Evolutionary conservation across 2,113 vertebrate species (phyloP), one percentile per base, ranked within the genome.

Genomic region (Mastomys coucha): DNA sequence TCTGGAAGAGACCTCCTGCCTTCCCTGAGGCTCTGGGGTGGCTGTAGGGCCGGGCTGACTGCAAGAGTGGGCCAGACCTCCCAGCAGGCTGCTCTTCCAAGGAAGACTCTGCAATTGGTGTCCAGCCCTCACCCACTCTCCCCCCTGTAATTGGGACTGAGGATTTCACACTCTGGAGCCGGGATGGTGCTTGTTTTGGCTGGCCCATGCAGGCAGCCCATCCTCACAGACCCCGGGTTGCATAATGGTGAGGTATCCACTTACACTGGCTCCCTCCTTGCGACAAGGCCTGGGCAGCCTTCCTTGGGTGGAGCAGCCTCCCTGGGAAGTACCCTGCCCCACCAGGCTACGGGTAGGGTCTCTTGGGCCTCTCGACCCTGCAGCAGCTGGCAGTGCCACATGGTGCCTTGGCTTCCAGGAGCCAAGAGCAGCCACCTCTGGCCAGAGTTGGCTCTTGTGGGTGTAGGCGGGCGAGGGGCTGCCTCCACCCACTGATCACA

Each of bases 121-220:
- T 73, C 56, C 20, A 8, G 67, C 73, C n/a, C 42, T 49, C 10
- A 0, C 14, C 51, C 82, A 0, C 0, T 11, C 1, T 8, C 86
- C 67, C 45, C 69, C 69, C 56, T 39, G 7, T 97, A 96, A 96
- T 91, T 63, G 96, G 94, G 97, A 96, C 98, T 97, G 93, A 96
- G 97, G 96, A 97, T 98, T 98, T 98, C 98, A 97, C 98, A 97
- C 91, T 97, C 98, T n/a, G 9, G 97, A 97, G 94, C 96, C 96
- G 67, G 94, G 97, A 97, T 94, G 95, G 97, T 98, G 98, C 98
- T 99, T 98, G 96, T 98, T 98, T 98, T 98, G 98, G 98, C 98
- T 98, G 98, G 91, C 93, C 97, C n/a, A 42, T 88, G 45, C 85
- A 88, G 94, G 33, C 78, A 89, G 98, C 98, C 98, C 98, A 97